Base-by-base conservation (phyloP, 2,888 invertebrate species). In the Macrophya annulata region DNA sequence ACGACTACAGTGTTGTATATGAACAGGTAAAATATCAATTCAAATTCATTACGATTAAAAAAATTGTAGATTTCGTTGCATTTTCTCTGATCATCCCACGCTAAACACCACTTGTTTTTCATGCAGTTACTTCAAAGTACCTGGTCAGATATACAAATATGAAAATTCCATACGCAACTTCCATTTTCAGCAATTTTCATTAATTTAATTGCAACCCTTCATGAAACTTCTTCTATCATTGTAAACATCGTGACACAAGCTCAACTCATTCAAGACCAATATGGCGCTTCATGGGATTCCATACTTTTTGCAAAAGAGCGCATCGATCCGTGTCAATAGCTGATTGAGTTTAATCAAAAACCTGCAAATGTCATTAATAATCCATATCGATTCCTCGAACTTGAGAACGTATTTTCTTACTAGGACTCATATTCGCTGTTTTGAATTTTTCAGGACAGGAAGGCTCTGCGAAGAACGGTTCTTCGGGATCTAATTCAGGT, bases 391-490 rank as follows among this genome's bases (percentile, higher is more conserved):
- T n/a, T n/a, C n/a, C n/a, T n/a, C n/a, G n/a, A n/a, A n/a, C n/a
- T n/a, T n/a, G n/a, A n/a, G n/a, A n/a, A n/a, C n/a, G n/a, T n/a
- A n/a, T n/a, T n/a, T n/a, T n/a, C n/a, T n/a, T n/a, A n/a, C n/a
- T n/a, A n/a, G n/a, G n/a, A n/a, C 43, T 43, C 9, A 43, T 6
- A 79, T 76, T n/a, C 48, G 25, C 43, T 40, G 76, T 86, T 77
- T 84, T 85, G 85, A 43, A 12, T 62, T 43, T 90, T 89, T 48
- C 87, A 94, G 95, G 91, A 86, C 92, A 91, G 84, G 92, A 95
- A 85, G 92, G 92, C 65, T 91, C 90, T 0, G 86, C 89, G 86
- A 93, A 94, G 87, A 94, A 94, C 88, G 90, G 92, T 9, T 91
- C 93, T 1, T 89, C 94, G n/a, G 86, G 89, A 82, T 87, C 88